phyloP scores from a whole-genome alignment of 2,888 invertebrate genomes.

The Sturmia bella region DNA sequence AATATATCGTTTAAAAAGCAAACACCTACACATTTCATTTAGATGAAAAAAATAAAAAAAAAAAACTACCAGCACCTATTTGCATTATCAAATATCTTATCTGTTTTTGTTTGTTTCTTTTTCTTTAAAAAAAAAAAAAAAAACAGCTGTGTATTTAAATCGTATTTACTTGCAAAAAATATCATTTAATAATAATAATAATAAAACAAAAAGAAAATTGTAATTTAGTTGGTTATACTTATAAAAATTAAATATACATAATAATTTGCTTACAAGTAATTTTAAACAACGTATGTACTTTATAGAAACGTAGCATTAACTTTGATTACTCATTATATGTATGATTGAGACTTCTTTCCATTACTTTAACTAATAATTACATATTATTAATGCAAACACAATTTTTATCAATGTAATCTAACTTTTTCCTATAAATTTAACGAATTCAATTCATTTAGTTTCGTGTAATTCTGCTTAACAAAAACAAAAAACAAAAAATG shows the following conservation, averaged over 20 bases:
- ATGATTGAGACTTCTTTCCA: constrained; percentile 33
- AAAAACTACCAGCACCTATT: constrained; percentile 26
- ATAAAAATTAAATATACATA: no score
- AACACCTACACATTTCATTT: not conserved
- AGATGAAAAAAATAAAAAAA: no score
- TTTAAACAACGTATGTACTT: not conserved
- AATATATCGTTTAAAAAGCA: not conserved
- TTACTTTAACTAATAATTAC: constrained; percentile 20
- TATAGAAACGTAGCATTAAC: constrained; percentile 44
- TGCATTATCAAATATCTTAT: constrained; percentile 22
- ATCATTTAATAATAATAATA: not conserved
- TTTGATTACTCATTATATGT: not conserved
- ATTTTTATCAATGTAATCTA: constrained; percentile 18
- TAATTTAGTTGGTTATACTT: constrained; percentile 25
- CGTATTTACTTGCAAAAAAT: constrained; percentile 2
- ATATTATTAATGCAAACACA: constrained; percentile 10
- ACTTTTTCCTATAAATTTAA: constrained; percentile 36
- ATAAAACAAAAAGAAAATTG: constrained; percentile 8
- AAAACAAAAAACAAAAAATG: not conserved
- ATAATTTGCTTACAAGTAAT: constrained; percentile 44
- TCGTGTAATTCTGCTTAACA: constrained; percentile 41
- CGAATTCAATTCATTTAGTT: constrained; percentile 42
- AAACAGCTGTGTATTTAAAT: not conserved
- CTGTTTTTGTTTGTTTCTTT: not conserved
- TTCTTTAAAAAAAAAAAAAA: no score